Base-by-base conservation (phyloP, 1,140 invertebrate species). In the Parasteatoda tepidariorum region DNA sequence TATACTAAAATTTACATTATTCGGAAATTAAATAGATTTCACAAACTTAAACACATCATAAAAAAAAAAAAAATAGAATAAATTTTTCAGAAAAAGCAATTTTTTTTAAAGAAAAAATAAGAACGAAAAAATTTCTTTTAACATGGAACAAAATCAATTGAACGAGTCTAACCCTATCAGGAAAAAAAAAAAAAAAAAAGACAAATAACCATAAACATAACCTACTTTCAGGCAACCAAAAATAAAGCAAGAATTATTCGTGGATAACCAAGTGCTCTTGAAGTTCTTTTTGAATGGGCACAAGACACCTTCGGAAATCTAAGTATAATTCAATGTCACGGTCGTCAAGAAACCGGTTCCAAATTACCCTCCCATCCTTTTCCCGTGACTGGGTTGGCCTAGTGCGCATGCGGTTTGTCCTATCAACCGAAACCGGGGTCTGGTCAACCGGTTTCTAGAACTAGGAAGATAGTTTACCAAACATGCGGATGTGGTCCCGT, bases 401-500 rank as follows among this genome's bases (percentile, higher is more conserved):
- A 79, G 54, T 82, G 78, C 78, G 78, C 78, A 82, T 82, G 78
- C 78, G 78, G 38, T 26, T 70, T 71, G 78, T 62, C 67, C 54
- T 48, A 82, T 66, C 67, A 70, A 82, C 54, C 54, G 78, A 38
- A 70, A 82, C 78, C 18, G 61, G 38, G 28, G 62, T 67, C 57
- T 57, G 66, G 67, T 70, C 67, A 70, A 82, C 66, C 67, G 54
- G 78, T 70, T 82, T 79, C 48, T 64, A 70, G 55, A 70, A 70
- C 78, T 82, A 82, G 66, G 78, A 82, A 82, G 66, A 41, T 22
- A 70, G 78, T 71, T 70, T 70, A 48, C 78, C 78, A 82, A 71
- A 59, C 68, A 82, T 82, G 78, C 78, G 78, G 78, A 82, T 82
- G 55, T 82, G 78, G 66, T 67, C 78, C 48, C 78, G 26, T 82